Evolutionary conservation across 2,797 vertebrate species (phyloP), one percentile per base, ranked within the genome.

Genomic region (Anabacerthia variegaticeps): DNA sequence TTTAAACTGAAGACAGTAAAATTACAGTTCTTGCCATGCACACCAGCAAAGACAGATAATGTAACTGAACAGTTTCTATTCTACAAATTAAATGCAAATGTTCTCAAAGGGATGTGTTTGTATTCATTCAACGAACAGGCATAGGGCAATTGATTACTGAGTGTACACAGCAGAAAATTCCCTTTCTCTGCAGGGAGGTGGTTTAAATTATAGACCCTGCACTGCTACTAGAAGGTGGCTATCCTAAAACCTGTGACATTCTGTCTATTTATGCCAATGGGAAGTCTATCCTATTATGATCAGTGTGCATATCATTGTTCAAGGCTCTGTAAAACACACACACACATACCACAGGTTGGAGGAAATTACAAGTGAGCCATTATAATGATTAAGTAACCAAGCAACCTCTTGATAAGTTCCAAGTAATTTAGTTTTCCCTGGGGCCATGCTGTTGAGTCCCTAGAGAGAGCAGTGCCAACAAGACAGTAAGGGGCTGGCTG

Each of bases 371-470:
- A 89, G 66, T 23, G 5, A 91, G 54, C 48, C 75, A 91, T 85
- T 91, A 83, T 17, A 89, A 83, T 63, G 59, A 94, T 88, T 88
- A 90, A 91, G 62, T 90, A 95, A 81, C 82, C 0, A 1, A 90
- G 51, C 41, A 96, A 89, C 67, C 69, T 94, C 80, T 81, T 73
- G 59, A 39, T 67, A 95, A 90, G 63, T 89, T 81, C 87, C 76
- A 75, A 91, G 85, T 78, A 89, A 92, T 92, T 92, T 68, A 37
- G 49, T 73, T 95, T 95, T 74, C 82, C 89, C 87, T 63, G 59
- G 41, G 66, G 82, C 72, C 43, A 68, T 0, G 1, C 41, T 34
- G 48, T 30, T 88, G 73, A 66, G 76, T 62, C 54, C 68, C 43
- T 6, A 28, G 10, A 37, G 36, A 32, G 15, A 88, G 51, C 51